A percentile compares a stretch with the other conserved stretches of the same genome.
Conservation (phyloP, 1,140 invertebrate species). For the Drosophila ercepeae region DNA sequence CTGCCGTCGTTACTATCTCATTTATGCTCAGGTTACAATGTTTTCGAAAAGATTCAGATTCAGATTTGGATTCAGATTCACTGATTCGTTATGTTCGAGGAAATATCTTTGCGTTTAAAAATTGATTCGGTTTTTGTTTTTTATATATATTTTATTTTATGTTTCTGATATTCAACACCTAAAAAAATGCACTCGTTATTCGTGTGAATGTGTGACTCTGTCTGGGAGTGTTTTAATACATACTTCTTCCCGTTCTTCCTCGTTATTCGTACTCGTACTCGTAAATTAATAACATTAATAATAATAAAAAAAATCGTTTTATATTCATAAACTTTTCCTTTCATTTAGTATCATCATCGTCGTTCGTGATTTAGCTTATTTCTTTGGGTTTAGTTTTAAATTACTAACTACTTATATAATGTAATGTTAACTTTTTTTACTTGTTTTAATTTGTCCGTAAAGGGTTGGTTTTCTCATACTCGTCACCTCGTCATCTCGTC, state of each 20-base stretch:
- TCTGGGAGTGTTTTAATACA: slow-evolving; percentile 8
- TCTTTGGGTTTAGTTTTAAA: slow-evolving; percentile 69
- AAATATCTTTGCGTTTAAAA: slow-evolving; percentile 41
- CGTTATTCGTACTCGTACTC: slow-evolving; percentile 42
- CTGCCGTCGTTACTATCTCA: slow-evolving; percentile 2
- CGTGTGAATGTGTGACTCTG: slow-evolving; percentile 25
- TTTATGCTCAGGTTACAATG: slow-evolving; percentile 27
- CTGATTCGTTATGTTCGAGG: slow-evolving; percentile 26
- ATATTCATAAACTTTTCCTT: slow-evolving; percentile 67
- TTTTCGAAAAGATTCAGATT: slow-evolving; percentile 23
- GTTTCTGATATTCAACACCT: slow-evolving; percentile 53
- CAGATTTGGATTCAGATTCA: not conserved
- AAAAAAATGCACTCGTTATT: slow-evolving; percentile 61
- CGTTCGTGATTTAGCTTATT: slow-evolving; percentile 50
- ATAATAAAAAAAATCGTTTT: slow-evolving; percentile 70
- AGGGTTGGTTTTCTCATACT: slow-evolving; percentile 53
- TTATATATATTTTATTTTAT: slow-evolving; percentile 24
- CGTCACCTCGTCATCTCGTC: not conserved
- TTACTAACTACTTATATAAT: slow-evolving; percentile 84
- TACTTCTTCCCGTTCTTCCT: slow-evolving; percentile 5
- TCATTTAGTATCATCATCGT: slow-evolving; percentile 37
- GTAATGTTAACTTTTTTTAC: slow-evolving; percentile 84
- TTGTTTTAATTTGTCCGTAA: slow-evolving; percentile 83
- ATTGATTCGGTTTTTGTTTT: slow-evolving; percentile 35
- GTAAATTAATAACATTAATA: slow-evolving; percentile 77